A percentile compares a stretch with the other conserved stretches of the same genome.
phyloP scores from a whole-genome alignment of 2,113 vertebrate genomes.

The Stegastes partitus region DNA sequence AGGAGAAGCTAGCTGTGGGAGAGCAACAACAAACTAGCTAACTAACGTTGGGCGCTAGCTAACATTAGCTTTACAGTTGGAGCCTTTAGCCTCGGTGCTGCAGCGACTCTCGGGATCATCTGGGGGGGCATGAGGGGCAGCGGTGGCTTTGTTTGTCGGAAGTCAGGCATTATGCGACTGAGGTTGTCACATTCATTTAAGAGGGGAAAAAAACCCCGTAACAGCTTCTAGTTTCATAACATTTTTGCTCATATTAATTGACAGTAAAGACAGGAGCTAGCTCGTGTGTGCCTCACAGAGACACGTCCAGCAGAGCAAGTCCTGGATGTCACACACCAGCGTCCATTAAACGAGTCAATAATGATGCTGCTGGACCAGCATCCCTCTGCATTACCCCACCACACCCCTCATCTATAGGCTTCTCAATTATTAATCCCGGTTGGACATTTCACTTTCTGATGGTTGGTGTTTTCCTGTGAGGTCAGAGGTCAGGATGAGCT shows the following conservation, averaged over 20 bases:
- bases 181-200: no score
- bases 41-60: slow-evolving; percentile 52
- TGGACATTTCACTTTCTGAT: not conserved
- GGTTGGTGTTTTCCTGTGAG: not conserved
- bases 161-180: no score
- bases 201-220: no score
- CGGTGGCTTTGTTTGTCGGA: no score
- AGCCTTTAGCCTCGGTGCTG: slow-evolving; percentile 25
- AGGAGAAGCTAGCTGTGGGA: slow-evolving; percentile 35
- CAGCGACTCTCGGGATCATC: no score
- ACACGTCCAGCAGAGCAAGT: not conserved
- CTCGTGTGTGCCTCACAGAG: no score
- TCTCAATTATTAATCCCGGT: slow-evolving; percentile 10
- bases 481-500: slow-evolving; percentile 22
- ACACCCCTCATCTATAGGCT: slow-evolving; percentile 1
- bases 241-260: no score
- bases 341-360: not conserved
- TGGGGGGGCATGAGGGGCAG: no score
- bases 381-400: not conserved
- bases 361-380: slow-evolving; percentile 14
- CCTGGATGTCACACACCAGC: not conserved
- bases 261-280: not conserved
- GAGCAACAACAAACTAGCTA: slow-evolving; percentile 55
- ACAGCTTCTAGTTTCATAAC: no score
- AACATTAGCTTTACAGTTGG: slow-evolving; percentile 63